Percentiles rank a stretch among this genome's conserved stretches.
Evolutionary conservation across 2,888 invertebrate species (phyloP).

Genomic region (Stomorhina lunata): DNA sequence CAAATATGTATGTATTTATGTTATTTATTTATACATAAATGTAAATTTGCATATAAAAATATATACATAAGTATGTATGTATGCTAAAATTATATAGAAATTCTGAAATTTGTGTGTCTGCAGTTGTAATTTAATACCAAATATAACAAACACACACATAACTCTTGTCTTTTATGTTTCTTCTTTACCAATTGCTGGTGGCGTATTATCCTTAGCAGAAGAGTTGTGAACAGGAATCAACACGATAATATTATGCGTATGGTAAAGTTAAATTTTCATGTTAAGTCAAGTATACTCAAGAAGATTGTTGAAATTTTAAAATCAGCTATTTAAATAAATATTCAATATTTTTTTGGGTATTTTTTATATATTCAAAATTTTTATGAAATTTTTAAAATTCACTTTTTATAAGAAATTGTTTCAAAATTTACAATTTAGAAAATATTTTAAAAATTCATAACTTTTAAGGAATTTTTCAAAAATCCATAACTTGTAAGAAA

Average conservation of each 20-base stretch:
- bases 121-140: slow-evolving; percentile 37
- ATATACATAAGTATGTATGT: not conserved
- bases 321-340: too few species aligned
- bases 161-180: slow-evolving; percentile 1
- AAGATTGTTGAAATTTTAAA: too few species aligned
- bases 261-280: not conserved
- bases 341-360: too few species aligned
- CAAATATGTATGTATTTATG: not conserved
- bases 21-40: not conserved
- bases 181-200: not conserved
- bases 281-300: not conserved
- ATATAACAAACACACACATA: slow-evolving; percentile 41
- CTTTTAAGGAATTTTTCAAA: too few species aligned
- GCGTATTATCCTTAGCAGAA: slow-evolving; percentile 14
- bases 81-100: not conserved
- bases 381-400: too few species aligned
- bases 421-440: too few species aligned
- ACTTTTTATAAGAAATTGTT: too few species aligned
- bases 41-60: not conserved
- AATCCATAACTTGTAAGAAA: too few species aligned
- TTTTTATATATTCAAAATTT: too few species aligned
- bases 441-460: too few species aligned
- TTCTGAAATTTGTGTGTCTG: not conserved
- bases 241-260: not conserved
- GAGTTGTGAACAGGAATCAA: slow-evolving; percentile 16